Percentiles rank a stretch among this genome's conserved stretches.
Conservation (phyloP, 1,140 invertebrate genomes). For the Drosophila sechellia region DNA sequence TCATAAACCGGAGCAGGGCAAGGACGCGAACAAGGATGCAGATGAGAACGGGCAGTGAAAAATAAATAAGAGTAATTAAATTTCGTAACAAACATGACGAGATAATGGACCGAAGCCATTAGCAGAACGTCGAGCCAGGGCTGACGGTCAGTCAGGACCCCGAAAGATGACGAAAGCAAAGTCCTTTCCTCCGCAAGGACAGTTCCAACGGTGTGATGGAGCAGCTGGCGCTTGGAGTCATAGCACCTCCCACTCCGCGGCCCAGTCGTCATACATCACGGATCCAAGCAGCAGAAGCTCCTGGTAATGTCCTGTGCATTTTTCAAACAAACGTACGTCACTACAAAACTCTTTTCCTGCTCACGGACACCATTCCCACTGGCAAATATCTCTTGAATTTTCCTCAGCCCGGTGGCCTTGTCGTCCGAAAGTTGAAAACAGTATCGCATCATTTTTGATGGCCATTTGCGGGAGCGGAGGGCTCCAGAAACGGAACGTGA, state of each 20-base stretch:
- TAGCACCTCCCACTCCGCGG: slow-evolving; percentile 1
- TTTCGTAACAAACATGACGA: slow-evolving; percentile 84
- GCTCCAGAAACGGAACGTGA: neutral
- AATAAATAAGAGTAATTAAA: slow-evolving; percentile 85
- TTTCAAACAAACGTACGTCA: slow-evolving; percentile 52
- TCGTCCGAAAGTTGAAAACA: slow-evolving; percentile 59
- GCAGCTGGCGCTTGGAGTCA: slow-evolving; percentile 26
- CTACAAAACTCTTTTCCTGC: slow-evolving; percentile 51
- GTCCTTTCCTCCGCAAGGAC: slow-evolving; percentile 6
- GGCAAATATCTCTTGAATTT: slow-evolving; percentile 69
- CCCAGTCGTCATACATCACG: slow-evolving; percentile 46
- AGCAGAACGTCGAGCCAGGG: slow-evolving; percentile 56
- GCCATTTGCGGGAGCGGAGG: slow-evolving; percentile 22
- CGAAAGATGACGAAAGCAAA: slow-evolving; percentile 70
- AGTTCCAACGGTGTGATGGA: neutral
- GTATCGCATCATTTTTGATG: slow-evolving; percentile 62
- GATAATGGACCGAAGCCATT: slow-evolving; percentile 84
- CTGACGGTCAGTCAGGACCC: slow-evolving; percentile 49
- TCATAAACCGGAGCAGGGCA: slow-evolving; percentile 66
- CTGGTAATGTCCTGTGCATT: slow-evolving; percentile 54
- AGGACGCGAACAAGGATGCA: slow-evolving; percentile 10
- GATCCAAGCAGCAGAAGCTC: slow-evolving; percentile 22
- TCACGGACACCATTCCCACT: slow-evolving; percentile 48
- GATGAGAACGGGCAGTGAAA: slow-evolving; percentile 52
- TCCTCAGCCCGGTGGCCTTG: slow-evolving; percentile 14